Conservation (phyloP, 1,140 invertebrate genomes). For the Rhizoglyphus robini region DNA sequence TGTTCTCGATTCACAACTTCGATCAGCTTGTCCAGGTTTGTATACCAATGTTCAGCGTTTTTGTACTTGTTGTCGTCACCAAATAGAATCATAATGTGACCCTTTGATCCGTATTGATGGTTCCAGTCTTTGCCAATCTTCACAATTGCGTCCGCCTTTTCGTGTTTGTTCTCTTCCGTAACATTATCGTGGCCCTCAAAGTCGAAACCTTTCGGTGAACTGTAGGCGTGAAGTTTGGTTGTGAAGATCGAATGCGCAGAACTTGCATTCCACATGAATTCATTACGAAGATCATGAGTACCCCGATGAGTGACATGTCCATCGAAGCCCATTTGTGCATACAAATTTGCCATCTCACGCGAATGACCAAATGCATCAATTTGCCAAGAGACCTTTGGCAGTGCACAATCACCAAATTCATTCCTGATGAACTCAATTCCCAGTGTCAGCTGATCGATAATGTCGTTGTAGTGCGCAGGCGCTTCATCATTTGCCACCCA, state of each 20-base stretch:
- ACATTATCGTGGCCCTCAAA: slow-evolving; percentile 19
- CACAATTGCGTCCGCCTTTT: slow-evolving; percentile 2
- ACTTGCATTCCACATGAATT: slow-evolving; percentile 14
- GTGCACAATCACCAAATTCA: slow-evolving; percentile 44
- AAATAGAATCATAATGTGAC: slow-evolving; percentile 18
- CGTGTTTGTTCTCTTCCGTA: slow-evolving; percentile 4
- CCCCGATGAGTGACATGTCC: slow-evolving; percentile 15
- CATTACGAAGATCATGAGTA: not conserved
- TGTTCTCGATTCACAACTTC: slow-evolving; percentile 40
- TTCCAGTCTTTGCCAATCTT: not conserved
- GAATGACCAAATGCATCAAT: slow-evolving; percentile 52
- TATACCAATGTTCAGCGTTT: slow-evolving; percentile 58
- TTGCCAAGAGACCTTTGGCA: slow-evolving; percentile 46
- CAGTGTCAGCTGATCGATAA: slow-evolving; percentile 73
- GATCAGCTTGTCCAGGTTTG: slow-evolving; percentile 70
- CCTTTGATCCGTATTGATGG: not conserved
- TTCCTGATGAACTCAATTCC: slow-evolving; percentile 42
- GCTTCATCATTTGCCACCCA: slow-evolving; percentile 94
- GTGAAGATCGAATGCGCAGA: slow-evolving; percentile 11
- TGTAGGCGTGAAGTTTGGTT: slow-evolving; percentile 7
- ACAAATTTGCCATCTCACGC: slow-evolving; percentile 42
- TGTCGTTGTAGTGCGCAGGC: slow-evolving; percentile 72
- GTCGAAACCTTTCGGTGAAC: slow-evolving; percentile 15
- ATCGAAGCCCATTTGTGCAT: slow-evolving; percentile 36
- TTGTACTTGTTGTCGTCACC: slow-evolving; percentile 17